Evolutionary conservation across 2,888 invertebrate species (phyloP), one percentile per base, ranked within the genome.

Genomic region (Nudaria mundana): DNA sequence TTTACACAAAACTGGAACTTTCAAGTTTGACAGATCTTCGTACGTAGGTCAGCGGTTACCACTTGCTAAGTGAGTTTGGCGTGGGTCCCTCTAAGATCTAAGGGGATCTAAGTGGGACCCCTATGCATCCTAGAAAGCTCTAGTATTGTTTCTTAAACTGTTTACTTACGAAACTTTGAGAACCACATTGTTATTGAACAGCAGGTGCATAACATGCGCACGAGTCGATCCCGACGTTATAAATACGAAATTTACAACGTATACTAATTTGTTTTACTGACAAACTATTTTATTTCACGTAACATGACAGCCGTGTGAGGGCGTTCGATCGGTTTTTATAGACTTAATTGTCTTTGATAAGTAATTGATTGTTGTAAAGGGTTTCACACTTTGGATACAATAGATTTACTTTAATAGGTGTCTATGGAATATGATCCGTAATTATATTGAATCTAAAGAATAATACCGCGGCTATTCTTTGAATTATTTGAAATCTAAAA

Each of bases 191-290:
- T 50, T 49, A 56, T 57, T 59, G 61, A 45, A 57, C 31, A 66
- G 75, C 81, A 81, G 81, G 81, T 81, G 81, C 66, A 51, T 66
- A 71, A 68, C 71, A 55, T 66, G 67, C 69, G 73, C 68, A 61
- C 63, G 65, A 63, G 75, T 59, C 68, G 63, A 68, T 71, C 64
- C 66, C 51, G 53, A 58, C 52, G 51, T 56, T 56, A 62, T 46
- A 33, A 37, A 34, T 14, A 29, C 47, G 43, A 56, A 58, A 48
- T 40, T 8, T 20, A 20, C 50, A 32, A 49, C 53, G 47, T 48
- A 32, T 42, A 56, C 56, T 63, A 62, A 62, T 64, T 61, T 54
- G 52, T 62, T 50, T 59, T 44, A 49, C 57, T 58, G 54, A 54
- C 56, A 60, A 52, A 49, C 56, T 46, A 52, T 65, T 63, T 54